phyloP scores from a whole-genome alignment of 1,140 invertebrate species.

The Dinoponera quadriceps region DNA sequence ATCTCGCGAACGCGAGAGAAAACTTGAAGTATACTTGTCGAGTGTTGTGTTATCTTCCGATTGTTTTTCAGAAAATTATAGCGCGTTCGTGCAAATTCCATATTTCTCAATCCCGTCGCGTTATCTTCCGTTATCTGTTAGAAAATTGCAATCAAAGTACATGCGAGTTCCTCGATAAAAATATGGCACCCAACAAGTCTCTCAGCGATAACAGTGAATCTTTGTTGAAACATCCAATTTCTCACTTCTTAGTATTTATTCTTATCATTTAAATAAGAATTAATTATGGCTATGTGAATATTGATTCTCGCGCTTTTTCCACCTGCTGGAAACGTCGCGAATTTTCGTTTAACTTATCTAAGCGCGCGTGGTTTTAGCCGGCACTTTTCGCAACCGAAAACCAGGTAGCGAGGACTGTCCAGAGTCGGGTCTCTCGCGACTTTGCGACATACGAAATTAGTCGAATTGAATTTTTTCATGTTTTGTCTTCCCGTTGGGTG shows the following conservation, averaged over 20 bases:
- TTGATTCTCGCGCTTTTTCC: background rate
- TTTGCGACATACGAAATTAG: conserved; percentile 12
- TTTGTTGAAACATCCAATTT: background rate
- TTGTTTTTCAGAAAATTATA: conserved; percentile 4
- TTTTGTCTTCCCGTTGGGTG: background rate
- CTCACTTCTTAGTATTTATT: no score
- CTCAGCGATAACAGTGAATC: background rate
- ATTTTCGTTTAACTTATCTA: conserved; percentile 38
- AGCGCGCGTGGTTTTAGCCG: no score
- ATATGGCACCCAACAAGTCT: background rate
- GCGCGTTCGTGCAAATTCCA: no score
- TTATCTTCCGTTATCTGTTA: conserved; percentile 17
- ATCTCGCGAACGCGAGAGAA: background rate
- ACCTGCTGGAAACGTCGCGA: conserved; percentile 15
- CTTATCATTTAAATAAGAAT: background rate
- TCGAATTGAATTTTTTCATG: conserved; percentile 8
- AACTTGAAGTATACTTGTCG: background rate
- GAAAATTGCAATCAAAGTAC: background rate
- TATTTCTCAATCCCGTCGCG: no score
- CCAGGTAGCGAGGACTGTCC: conserved; percentile 34
- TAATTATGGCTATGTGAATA: no score
- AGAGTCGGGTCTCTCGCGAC: conserved; percentile 2
- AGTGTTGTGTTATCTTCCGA: background rate
- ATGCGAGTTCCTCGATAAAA: background rate
- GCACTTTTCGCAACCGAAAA: background rate